A percentile compares a stretch with the other conserved stretches of the same genome.
phyloP scores from a whole-genome alignment of 2,888 invertebrate species.

The Trimorus sp. region DNA sequence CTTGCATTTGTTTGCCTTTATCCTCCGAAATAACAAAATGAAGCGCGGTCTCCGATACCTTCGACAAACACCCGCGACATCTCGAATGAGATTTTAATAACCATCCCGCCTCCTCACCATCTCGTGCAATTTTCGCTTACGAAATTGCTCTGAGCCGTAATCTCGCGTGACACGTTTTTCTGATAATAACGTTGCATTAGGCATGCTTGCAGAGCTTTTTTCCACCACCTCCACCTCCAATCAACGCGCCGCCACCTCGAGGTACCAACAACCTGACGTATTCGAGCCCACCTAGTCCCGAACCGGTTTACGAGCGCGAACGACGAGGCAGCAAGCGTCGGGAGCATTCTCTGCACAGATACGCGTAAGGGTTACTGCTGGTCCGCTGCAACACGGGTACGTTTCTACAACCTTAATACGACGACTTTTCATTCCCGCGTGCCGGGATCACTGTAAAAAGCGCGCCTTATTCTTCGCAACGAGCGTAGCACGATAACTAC shows the following conservation, averaged over 20 bases:
- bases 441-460: conserved; percentile 45
- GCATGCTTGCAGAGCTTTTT: conserved; percentile 81
- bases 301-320: conserved; percentile 78
- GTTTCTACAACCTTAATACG: conserved; percentile 48
- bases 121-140: not conserved
- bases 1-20: no score
- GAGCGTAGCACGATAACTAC: conserved; percentile 55
- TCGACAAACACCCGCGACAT: no score
- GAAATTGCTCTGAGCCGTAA: conserved; percentile 29
- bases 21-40: no score
- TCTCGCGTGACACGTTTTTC: conserved; percentile 46
- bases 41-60: no score
- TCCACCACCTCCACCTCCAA: conserved; percentile 80
- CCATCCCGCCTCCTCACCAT: no score
- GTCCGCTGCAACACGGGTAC: conserved; percentile 57
- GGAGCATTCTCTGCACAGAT: conserved; percentile 80
- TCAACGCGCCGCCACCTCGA: conserved; percentile 78
- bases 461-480: conserved; percentile 65
- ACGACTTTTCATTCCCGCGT: conserved; percentile 49
- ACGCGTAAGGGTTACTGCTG: conserved; percentile 76
- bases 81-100: no score
- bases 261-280: conserved; percentile 80
- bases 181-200: conserved; percentile 69
- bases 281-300: conserved; percentile 80
- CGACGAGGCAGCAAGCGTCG: conserved; percentile 79